A percentile compares a stretch with the other conserved stretches of the same genome.
Evolutionary conservation across 2,113 vertebrate species (phyloP).

Genomic region (Oreochromis tanganicae): DNA sequence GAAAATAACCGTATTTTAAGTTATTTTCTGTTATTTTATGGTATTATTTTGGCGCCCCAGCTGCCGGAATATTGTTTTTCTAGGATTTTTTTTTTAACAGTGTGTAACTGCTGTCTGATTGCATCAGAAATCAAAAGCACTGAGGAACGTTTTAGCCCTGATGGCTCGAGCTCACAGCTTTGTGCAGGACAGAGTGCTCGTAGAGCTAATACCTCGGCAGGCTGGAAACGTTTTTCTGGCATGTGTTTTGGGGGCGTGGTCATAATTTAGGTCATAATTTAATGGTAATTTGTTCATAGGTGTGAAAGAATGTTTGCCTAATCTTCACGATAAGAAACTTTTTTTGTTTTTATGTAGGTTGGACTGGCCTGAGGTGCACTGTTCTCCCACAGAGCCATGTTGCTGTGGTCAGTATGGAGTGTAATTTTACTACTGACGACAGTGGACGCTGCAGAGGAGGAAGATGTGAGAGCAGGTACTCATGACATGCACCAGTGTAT

Average conservation of each 20-base stretch:
- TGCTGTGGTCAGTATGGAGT: slow-evolving; percentile 50
- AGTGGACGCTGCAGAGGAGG: slow-evolving; percentile 43
- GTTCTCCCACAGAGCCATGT: slow-evolving; percentile 24
- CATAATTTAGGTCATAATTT: not conserved
- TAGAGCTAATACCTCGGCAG: not conserved
- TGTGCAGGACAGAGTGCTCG: not conserved
- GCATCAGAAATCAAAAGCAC: not conserved
- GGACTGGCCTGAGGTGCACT: not conserved
- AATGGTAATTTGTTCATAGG: not conserved
- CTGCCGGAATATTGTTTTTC: no score
- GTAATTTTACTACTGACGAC: slow-evolving; percentile 27
- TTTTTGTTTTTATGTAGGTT: not conserved
- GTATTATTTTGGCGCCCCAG: no score
- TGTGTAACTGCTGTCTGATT: not conserved
- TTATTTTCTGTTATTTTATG: no score
- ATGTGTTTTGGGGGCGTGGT: not conserved
- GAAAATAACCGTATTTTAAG: no score
- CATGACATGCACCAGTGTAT: not conserved
- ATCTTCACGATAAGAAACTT: fast-evolving
- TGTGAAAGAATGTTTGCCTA: not conserved
- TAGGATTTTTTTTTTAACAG: no score
- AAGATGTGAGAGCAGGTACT: slow-evolving; percentile 68
- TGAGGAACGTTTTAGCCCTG: not conserved
- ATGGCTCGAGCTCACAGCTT: not conserved
- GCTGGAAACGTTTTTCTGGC: not conserved